Evolutionary conservation across 1,140 invertebrate genomes (phyloP), one percentile per base, ranked within the genome.

Genomic region (Halictus rubicundus): DNA sequence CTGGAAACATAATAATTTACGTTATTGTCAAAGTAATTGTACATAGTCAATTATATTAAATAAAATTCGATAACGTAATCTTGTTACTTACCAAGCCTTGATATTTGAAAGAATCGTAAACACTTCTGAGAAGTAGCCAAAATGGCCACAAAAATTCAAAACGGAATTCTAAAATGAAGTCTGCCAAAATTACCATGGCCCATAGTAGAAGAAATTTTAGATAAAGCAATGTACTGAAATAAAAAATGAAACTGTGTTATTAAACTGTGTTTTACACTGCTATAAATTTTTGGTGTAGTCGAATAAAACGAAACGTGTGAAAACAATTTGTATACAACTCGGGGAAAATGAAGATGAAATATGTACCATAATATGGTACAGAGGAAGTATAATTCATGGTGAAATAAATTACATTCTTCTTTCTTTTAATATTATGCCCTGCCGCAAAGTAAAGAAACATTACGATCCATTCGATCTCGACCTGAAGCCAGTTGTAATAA

Each of bases 61-160:
- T 98, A 78, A 97, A 97, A 92, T 64, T 16, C 21, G 3, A 8
- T 57, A 9, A 57, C n/a, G 54, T 57, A 7, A 21, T 6, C 21
- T 57, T 97, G 1, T 16, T 88, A 96, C 96, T 97, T 93, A 99
- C 98, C 95, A 99, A 95, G 92, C 98, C 98, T 95, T 99, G 99
- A 94, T 99, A 99, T 95, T 99, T 99, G 93, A 98, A 99, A 82
- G 98, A 98, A 94, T 99, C 98, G 94, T 99, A 98, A 81, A 99
- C 97, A 93, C 98, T 99, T 93, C 98, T 95, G 75, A 99, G 94
- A 85, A 99, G 95, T 84, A 99, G 95, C 97, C 98, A 99, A 93
- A 99, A 98, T 64, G 99, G 99, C 98, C 98, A 99, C 86, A 99
- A 95, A 94, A 99, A 99, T 95, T 99, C 99, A 95, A 99, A 99